Evolutionary conservation across 2,888 invertebrate genomes (phyloP), one percentile per base, ranked within the genome.

Genomic region (Idaea biselata): DNA sequence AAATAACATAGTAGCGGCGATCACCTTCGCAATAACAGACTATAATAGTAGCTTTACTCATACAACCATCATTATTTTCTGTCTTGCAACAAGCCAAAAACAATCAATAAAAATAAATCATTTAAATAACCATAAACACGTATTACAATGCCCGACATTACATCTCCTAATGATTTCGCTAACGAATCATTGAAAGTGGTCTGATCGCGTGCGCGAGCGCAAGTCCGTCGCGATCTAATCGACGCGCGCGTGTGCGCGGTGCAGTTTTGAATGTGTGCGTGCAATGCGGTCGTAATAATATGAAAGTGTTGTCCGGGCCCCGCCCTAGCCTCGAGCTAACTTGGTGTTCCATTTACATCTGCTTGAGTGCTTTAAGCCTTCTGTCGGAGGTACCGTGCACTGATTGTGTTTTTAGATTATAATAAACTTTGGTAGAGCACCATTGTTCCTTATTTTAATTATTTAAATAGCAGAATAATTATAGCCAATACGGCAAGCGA

Each of bases 31-130:
- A 89, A 89, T 84, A 83, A 71, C 79, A 74, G 73, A 76, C 75
- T 74, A 82, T 89, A 89, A 89, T 91, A 82, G 87, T 86, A 90
- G 90, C 86, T 84, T 89, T 87, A 88, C 86, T 87, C 87, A 84
- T 86, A 83, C 87, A 79, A 74, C 85, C 84, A 88, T 89, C 90
- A 92, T 92, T 92, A 91, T 89, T 91, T 91, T 91, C 89, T 89
- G 92, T 92, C 92, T 89, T 74, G 87, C 87, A 91, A 87, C 91
- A 91, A 91, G 90, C 91, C 91, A 84, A 91, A 91, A 90, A 91
- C 91, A 89, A 92, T 91, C 91, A 92, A 92, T 92, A 92, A 91
- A 91, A 91, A 92, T 92, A 91, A 91, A 92, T 91, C 91, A 92
- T 92, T 92, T 91, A 91, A 91, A 92, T 91, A 91, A 90, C 89